A percentile compares a stretch with the other conserved stretches of the same genome.
phyloP scores from a whole-genome alignment of 2,888 invertebrate species.

The Drosophila subquinaria region DNA sequence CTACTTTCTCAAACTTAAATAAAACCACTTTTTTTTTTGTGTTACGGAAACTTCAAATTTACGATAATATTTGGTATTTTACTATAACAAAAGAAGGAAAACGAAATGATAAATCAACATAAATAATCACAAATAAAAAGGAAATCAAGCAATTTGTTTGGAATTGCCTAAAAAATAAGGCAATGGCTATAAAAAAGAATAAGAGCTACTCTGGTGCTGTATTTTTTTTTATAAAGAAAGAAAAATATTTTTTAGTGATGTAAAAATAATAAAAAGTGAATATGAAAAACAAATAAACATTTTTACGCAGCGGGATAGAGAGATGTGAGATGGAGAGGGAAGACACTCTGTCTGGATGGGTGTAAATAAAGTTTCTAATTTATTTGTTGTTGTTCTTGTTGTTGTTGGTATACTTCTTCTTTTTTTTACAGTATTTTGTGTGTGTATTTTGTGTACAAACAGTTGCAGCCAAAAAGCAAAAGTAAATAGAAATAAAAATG shows the following conservation, averaged over 20 bases:
- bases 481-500: conserved; percentile 80
- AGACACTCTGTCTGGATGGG: conserved; percentile 33
- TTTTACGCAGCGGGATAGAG: conserved; percentile 24
- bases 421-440: conserved; percentile 15
- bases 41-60: conserved; percentile 43
- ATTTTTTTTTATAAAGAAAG: conserved; percentile 30
- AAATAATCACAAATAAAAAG: conserved; percentile 69
- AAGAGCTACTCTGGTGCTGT: conserved; percentile 31
- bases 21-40: background rate
- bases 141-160: conserved; percentile 75
- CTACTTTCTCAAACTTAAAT: conserved; percentile 5
- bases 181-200: conserved; percentile 19
- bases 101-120: conserved; percentile 31
- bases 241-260: conserved; percentile 52
- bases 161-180: conserved; percentile 33
- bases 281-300: conserved; percentile 70
- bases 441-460: conserved; percentile 45
- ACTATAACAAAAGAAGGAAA: conserved; percentile 2
- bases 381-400: conserved; percentile 15
- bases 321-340: background rate
- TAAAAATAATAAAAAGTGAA: conserved; percentile 70
- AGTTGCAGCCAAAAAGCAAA: conserved; percentile 62
- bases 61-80: conserved; percentile 38
- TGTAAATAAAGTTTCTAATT: conserved; percentile 54
- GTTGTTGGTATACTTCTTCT: background rate